Evolutionary conservation across 2,888 invertebrate genomes (phyloP).

Genomic region (Cynaeus angustus): DNA sequence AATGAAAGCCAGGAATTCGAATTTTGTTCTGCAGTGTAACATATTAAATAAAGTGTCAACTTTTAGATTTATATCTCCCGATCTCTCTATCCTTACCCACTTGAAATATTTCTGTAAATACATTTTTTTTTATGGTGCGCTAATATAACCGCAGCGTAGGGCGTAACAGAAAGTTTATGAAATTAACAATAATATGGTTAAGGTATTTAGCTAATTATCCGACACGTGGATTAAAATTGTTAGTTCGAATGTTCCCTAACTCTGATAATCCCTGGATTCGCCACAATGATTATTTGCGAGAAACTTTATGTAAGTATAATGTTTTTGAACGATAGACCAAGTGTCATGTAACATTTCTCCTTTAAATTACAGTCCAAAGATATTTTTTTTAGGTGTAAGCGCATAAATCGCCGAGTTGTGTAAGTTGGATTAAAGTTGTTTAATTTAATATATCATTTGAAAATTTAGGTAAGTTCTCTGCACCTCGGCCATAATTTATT

Average conservation of each 20-base stretch:
- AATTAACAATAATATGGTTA: background rate
- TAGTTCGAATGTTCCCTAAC: background rate
- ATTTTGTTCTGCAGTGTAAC: conserved; percentile 7
- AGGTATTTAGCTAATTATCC: background rate
- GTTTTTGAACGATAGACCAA: too few species aligned
- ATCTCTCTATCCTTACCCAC: conserved; percentile 9
- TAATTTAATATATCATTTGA: conserved; percentile 42
- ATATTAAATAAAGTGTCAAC: conserved; percentile 18
- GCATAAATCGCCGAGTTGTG: conserved; percentile 21
- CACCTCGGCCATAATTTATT: conserved; percentile 33
- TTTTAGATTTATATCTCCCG: conserved; percentile 9
- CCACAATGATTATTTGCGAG: background rate
- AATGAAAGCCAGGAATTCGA: conserved; percentile 6
- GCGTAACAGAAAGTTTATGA: too few species aligned
- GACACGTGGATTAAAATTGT: background rate
- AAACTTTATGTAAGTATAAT: background rate
- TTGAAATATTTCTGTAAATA: conserved; percentile 17
- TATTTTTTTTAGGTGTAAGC: background rate
- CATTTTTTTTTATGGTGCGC: background rate
- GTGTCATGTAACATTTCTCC: too few species aligned
- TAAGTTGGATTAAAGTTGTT: conserved; percentile 26
- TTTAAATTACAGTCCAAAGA: too few species aligned
- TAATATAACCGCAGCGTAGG: too few species aligned
- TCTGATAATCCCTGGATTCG: too few species aligned
- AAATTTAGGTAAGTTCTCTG: conserved; percentile 22